Base-by-base conservation (phyloP, 2,797 vertebrate species). In the Tinamus major region DNA sequence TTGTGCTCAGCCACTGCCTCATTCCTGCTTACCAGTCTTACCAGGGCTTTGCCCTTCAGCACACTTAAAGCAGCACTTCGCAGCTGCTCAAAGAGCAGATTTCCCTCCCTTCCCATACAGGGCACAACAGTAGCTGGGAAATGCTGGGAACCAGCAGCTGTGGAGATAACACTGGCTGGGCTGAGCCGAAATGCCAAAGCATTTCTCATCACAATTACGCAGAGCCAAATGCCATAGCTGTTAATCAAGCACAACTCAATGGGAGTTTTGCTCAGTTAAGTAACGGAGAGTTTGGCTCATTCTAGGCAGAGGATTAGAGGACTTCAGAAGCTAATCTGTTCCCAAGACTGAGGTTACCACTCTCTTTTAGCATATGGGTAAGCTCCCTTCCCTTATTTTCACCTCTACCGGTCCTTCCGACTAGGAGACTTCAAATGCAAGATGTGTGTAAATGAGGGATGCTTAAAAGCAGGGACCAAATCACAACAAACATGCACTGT, bases 251-350 rank as follows among this genome's bases (percentile, higher is more conserved):
- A 69, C 58, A 83, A 81, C 55, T 83, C 86, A 83, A 41, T 4
- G 4, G 69, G 89, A 95, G 46, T 85, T 93, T 90, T 93, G 72
- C 85, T 85, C 72, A 59, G 41, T 87, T 78, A 94, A 92, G 80
- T 90, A 82, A 79, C 12, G 1, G 58, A 56, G 65, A 41, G n/a
- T 75, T 83, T 94, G 89, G 63, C 72, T 94, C n/a, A 24, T 62
- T 92, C 74, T 63, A 84, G 70, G 13, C 18, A 39, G 55, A 79
- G 55, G 69, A 69, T 87, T 89, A 75, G 33, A 80, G 29, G 18
- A 68, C 41, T 59, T 81, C 72, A 93, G 46, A 85, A 91, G 59
- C 39, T 17, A 37, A 89, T 89, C 10, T 14, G 35, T 62, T 42
- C 1, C 2, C 42, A 83, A 44, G 48, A 15, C 49, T n/a, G 71